Conservation (phyloP, 2,888 invertebrate species). For the Parnassius orleans region DNA sequence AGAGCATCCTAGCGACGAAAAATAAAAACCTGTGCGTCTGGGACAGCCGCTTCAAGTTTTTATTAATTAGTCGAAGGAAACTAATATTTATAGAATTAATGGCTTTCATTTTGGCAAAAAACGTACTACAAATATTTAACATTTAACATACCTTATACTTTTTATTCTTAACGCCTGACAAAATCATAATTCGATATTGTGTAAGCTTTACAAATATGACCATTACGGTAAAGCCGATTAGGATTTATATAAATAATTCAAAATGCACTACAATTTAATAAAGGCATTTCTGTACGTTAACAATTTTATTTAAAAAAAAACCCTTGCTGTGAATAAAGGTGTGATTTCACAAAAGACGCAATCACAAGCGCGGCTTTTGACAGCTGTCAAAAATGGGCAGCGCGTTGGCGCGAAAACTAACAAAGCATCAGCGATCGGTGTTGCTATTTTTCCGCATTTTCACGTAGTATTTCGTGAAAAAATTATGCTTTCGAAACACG, state of each 20-base stretch:
- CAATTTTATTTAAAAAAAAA: conserved; percentile 30
- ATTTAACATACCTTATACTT: too few relatives aligned
- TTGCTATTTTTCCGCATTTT: conserved; percentile 54
- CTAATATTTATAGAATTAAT: too few relatives aligned
- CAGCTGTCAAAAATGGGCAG: conserved; percentile 75
- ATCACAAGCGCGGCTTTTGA: conserved; percentile 62
- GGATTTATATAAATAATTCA: too few relatives aligned
- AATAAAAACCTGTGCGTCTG: neutral
- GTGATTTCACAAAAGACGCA: conserved; percentile 61
- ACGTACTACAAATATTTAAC: too few relatives aligned
- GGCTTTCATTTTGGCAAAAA: too few relatives aligned
- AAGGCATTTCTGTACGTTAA: conserved; percentile 7
- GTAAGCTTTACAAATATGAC: too few relatives aligned
- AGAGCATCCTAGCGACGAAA: conserved; percentile 16
- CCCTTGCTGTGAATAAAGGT: conserved; percentile 38
- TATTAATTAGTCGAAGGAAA: neutral
- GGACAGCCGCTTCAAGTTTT: neutral
- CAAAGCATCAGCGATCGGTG: conserved; percentile 54
- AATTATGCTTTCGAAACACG: conserved; percentile 76
- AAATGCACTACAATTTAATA: neutral
- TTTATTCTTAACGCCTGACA: too few relatives aligned
- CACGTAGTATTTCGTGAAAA: conserved; percentile 64
- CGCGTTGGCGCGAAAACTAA: conserved; percentile 72
- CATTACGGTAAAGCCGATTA: too few relatives aligned
- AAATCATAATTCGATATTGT: too few relatives aligned